These are phyloP conservation scores for Heloderma charlesbogerti DNA, from an alignment of 2,113 vertebrate species.

Conservation along the genomic window DNA sequence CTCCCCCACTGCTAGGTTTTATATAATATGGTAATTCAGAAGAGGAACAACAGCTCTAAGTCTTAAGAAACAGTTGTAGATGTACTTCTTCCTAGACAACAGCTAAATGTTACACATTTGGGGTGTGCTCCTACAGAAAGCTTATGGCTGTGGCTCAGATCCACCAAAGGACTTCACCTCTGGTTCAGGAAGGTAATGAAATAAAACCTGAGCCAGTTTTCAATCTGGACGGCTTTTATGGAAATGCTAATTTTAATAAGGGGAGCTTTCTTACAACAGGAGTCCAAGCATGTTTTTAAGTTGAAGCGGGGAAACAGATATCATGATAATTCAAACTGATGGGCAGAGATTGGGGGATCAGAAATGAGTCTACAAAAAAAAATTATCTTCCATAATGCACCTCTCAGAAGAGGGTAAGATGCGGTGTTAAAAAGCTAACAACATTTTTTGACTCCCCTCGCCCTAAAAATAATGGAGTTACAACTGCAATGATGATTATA, in stretches of 20 bases:
- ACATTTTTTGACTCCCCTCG: background rate
- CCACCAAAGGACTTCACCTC: background rate
- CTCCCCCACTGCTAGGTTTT: background rate
- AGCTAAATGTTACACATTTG: background rate
- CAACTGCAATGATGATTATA: background rate
- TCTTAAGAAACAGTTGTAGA: background rate
- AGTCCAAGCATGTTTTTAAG: constrained; percentile 8
- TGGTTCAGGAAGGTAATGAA: background rate
- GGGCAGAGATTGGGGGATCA: background rate
- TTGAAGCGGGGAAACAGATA: background rate
- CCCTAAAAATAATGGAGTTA: background rate
- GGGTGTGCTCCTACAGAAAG: background rate
- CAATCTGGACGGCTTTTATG: background rate
- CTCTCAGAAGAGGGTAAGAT: background rate
- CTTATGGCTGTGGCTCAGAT: background rate
- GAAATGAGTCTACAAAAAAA: background rate
- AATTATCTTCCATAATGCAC: background rate
- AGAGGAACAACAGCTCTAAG: background rate
- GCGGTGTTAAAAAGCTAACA: background rate
- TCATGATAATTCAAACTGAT: background rate
- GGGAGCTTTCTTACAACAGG: background rate
- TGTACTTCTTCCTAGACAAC: background rate
- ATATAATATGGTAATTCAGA: background rate
- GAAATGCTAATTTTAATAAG: constrained; percentile 12
- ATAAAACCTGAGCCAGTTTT: background rate